These are phyloP conservation scores for Tenthredo livida DNA, from an alignment of 2,888 invertebrate species.

Conservation along the genomic window DNA sequence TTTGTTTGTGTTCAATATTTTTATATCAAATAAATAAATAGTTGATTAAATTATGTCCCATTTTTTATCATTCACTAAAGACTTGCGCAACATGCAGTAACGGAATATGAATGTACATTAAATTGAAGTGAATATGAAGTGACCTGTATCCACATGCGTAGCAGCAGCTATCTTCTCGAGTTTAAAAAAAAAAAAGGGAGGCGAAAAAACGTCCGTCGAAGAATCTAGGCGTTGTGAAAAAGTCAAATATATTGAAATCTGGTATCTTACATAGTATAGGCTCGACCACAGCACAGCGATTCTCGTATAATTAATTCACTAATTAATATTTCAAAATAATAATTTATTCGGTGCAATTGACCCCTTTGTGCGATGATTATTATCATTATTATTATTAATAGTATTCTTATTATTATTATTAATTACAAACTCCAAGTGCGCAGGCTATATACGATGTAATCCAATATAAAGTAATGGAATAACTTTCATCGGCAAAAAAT, in stretches of 20 bases:
- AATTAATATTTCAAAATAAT: not conserved
- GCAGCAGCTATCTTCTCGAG: not conserved
- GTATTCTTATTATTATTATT: not conserved
- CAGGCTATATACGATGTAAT: not conserved
- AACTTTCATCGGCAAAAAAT: not conserved
- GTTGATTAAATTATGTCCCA: not conserved
- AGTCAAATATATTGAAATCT: slow-evolving; percentile 1
- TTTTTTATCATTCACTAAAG: too few species aligned
- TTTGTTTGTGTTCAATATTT: not conserved
- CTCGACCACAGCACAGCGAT: not conserved
- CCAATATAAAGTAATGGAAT: not conserved
- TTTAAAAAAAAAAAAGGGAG: slow-evolving; percentile 2
- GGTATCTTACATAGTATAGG: not conserved
- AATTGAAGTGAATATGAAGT: not conserved
- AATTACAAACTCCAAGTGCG: not conserved
- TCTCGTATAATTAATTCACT: not conserved
- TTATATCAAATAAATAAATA: not conserved
- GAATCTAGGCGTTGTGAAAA: not conserved
- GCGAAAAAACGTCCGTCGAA: not conserved
- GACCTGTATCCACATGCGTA: not conserved
- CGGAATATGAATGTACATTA: not conserved
- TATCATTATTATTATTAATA: not conserved
- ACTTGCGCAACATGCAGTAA: too few species aligned
- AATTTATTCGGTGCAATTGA: not conserved
- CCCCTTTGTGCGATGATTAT: not conserved